These are phyloP conservation scores for Saimiri boliviensis DNA, from an alignment of 2,113 vertebrate species.

Conservation along the genomic window DNA sequence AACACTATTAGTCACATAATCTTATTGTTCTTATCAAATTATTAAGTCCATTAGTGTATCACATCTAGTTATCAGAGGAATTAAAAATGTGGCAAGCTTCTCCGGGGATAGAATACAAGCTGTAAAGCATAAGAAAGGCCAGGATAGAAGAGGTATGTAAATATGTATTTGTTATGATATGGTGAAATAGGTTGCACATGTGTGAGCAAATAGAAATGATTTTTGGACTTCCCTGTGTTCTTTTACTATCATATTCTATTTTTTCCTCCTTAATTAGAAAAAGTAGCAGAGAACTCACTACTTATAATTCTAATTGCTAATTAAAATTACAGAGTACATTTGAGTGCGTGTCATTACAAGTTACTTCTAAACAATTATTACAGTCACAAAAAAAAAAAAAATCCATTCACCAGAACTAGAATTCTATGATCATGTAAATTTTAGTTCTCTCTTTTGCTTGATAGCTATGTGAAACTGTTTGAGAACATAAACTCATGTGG, in stretches of 20 bases:
- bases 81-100: not conserved
- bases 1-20: not conserved
- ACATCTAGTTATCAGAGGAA: not conserved
- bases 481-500: not conserved
- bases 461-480: not conserved
- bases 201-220: not conserved
- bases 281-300: not conserved
- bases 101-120: not conserved
- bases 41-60: not conserved
- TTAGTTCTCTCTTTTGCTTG: not conserved
- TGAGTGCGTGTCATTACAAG: not conserved
- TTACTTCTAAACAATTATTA: not conserved
- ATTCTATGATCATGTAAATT: not conserved
- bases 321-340: not conserved
- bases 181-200: not conserved
- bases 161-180: not conserved
- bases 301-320: not conserved
- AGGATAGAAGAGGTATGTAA: not conserved
- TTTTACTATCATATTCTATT: not conserved
- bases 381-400: not conserved
- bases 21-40: not conserved
- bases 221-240: not conserved
- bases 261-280: slow-evolving; percentile 25
- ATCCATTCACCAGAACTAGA: not conserved
- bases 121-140: not conserved